These are phyloP conservation scores for Spizella passerina DNA, from an alignment of 2,797 vertebrate species.

Conservation along the genomic window DNA sequence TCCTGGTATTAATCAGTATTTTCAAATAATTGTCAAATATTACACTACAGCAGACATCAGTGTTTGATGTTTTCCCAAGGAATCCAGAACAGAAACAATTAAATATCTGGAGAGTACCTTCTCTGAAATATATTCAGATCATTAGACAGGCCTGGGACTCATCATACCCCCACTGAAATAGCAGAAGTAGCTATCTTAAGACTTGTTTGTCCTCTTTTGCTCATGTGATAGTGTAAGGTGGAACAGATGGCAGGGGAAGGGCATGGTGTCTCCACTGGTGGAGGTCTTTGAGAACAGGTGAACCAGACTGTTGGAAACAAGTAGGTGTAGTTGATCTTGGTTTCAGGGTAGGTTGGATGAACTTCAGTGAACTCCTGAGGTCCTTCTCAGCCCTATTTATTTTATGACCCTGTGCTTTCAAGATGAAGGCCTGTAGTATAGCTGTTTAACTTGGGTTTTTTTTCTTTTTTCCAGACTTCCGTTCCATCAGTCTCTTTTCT, in stretches of 20 bases:
- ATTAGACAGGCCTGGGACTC: not conserved
- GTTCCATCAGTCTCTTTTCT: not conserved
- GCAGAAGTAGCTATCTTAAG: not conserved
- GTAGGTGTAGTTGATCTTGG: not conserved
- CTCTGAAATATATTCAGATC: not conserved
- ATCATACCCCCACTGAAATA: not conserved
- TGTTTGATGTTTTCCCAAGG: constrained; percentile 44
- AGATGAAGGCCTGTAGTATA: not conserved
- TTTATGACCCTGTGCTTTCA: not conserved
- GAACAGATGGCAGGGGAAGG: not conserved
- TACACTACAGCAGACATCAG: not conserved
- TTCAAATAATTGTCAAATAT: not conserved
- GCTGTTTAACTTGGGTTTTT: not conserved
- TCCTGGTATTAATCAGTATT: constrained; percentile 40
- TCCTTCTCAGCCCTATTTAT: constrained; percentile 7
- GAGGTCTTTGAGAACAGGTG: not conserved
- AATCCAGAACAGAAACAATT: constrained; percentile 19
- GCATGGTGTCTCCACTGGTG: not conserved
- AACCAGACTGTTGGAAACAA: not conserved
- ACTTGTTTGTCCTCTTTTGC: not conserved
- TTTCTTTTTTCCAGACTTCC: not conserved
- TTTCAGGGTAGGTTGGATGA: not conserved
- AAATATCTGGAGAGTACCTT: not conserved
- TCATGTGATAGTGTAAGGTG: not conserved
- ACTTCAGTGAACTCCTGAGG: not conserved